These are phyloP conservation scores for Philereme vetulata DNA, from an alignment of 2,888 invertebrate genomes.

Conservation along the genomic window DNA sequence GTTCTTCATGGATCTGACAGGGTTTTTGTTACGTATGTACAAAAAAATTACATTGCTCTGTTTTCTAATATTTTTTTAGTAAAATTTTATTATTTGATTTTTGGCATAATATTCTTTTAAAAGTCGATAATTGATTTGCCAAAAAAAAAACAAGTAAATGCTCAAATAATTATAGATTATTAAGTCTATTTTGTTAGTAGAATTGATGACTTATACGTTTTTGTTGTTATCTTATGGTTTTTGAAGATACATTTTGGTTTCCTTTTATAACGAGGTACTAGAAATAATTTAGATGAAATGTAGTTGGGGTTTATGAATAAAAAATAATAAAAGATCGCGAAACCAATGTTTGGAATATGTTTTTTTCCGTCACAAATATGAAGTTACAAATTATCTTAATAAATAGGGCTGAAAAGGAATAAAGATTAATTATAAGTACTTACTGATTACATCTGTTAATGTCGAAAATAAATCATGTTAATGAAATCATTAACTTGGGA, in stretches of 20 bases:
- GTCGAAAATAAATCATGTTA: too few relatives aligned
- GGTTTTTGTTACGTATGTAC: too few relatives aligned
- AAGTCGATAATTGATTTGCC: neutral
- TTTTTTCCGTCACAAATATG: too few relatives aligned
- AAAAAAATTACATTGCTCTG: neutral
- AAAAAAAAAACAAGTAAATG: neutral
- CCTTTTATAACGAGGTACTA: conserved; percentile 53
- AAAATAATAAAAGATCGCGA: neutral
- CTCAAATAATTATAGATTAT: conserved; percentile 4
- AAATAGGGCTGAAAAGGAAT: too few relatives aligned
- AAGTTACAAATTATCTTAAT: too few relatives aligned
- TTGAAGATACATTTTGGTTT: conserved; percentile 23
- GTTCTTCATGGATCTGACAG: too few relatives aligned
- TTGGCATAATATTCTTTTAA: neutral
- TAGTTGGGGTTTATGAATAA: conserved; percentile 9
- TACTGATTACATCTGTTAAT: too few relatives aligned
- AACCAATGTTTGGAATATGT: too few relatives aligned
- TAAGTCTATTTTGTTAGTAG: neutral
- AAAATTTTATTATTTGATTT: neutral
- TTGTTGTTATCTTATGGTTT: neutral
- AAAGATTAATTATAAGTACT: too few relatives aligned
- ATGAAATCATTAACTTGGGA: too few relatives aligned
- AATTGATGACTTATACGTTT: neutral
- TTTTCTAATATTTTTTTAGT: neutral
- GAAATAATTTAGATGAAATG: conserved; percentile 16